Evolutionary conservation across 1,140 invertebrate genomes (phyloP).

Genomic region (Physella acuta): DNA sequence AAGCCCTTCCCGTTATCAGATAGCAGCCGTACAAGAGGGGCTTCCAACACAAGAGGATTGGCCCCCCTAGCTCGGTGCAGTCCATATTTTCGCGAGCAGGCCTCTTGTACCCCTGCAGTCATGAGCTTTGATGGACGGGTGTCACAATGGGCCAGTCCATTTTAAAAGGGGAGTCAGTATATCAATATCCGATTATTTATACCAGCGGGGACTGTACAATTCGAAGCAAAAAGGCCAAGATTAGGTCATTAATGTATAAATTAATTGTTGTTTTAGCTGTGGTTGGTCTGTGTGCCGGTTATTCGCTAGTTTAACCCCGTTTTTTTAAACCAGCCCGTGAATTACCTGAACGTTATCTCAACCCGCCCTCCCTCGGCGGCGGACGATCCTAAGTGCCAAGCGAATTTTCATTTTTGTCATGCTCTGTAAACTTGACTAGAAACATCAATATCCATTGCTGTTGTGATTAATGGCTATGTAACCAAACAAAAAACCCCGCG

Average conservation of each 20-base stretch:
- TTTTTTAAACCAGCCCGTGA: no score
- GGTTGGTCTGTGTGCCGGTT: no score
- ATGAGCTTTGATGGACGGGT: conserved; percentile 57
- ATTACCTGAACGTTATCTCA: conserved; percentile 18
- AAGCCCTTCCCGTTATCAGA: conserved; percentile 28
- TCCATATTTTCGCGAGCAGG: conserved; percentile 45
- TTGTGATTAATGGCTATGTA: conserved; percentile 54
- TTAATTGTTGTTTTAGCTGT: no score
- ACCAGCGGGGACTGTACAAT: no score
- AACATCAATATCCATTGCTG: conserved; percentile 56
- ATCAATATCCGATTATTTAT: no score
- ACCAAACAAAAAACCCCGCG: conserved; percentile 39
- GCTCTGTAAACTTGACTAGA: conserved; percentile 54
- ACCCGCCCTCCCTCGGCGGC: conserved; percentile 21
- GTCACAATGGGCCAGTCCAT: conserved; percentile 53
- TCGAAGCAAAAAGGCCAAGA: no score
- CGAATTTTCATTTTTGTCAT: conserved; percentile 57
- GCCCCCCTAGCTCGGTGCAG: conserved; percentile 44
- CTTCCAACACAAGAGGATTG: conserved; percentile 31
- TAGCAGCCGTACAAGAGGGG: conserved; percentile 13
- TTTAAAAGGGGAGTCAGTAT: conserved; percentile 32
- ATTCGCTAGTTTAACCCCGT: no score
- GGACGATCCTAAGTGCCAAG: conserved; percentile 49
- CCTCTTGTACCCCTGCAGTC: conserved; percentile 50
- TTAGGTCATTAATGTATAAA: no score